Evolutionary conservation across 2,113 vertebrate species (phyloP).

Genomic region (Gavia stellata): DNA sequence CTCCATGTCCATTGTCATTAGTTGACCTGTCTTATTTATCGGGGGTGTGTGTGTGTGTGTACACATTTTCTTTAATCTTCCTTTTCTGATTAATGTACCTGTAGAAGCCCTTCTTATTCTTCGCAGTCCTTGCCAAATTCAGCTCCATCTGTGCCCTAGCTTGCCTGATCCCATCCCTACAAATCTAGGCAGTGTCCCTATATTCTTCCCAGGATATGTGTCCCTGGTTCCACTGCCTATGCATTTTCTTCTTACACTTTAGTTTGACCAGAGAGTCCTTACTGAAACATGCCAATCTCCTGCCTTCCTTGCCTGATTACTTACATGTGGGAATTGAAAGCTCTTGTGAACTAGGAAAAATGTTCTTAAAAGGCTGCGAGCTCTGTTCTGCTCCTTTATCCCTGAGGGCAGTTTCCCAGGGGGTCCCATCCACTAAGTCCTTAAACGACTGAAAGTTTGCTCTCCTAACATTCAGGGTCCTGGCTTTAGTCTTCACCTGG

Average conservation of each 20-base stretch:
- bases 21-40: neutral
- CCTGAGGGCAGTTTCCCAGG: neutral
- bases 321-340: neutral
- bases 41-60: neutral
- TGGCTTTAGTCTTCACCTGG: neutral
- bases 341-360: neutral
- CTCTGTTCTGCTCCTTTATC: neutral
- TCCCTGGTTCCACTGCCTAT: neutral
- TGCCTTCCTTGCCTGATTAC: neutral
- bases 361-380: neutral
- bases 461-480: neutral
- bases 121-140: neutral
- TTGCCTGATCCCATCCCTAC: neutral
- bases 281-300: neutral
- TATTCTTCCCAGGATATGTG: neutral
- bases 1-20: neutral
- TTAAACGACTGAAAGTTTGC: neutral
- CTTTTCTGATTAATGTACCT: neutral
- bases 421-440: neutral
- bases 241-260: neutral
- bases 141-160: neutral
- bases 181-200: neutral
- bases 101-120: neutral
- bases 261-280: neutral
- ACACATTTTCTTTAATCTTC: neutral